Base-by-base conservation (phyloP, 1,140 invertebrate genomes). In the Pachypsylla venusta region DNA sequence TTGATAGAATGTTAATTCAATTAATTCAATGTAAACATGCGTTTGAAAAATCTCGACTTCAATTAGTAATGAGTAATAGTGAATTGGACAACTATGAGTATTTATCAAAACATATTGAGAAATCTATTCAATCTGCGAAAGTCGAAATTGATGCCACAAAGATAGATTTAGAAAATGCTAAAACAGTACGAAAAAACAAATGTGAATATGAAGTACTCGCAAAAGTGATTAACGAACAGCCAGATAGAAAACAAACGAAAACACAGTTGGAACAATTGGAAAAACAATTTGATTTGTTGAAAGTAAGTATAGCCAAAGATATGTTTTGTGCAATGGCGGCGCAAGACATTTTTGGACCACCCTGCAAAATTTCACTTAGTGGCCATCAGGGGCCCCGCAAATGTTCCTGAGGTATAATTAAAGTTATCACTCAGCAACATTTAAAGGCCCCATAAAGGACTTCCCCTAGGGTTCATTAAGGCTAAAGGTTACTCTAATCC, bases 191-290 rank as follows among this genome's bases (percentile, higher is more conserved):
- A 1, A 90, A 90, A 69, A 93, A 96, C 70, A 79, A 87, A 65
- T 83, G 89, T 74, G 91, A 95, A 67, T 96, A 95, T 74, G 91
- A 96, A 77, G 81, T 91, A 3, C 65, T 96, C 24, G 91, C 92
- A 0, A 87, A 89, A 72, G 80, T 93, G 2, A 95, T 96, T 62
- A 83, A 84, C 63, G 80, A 87, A 65, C 87, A 95, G 67, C 92
- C 93, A 0, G 89, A 93, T 68, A 78, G 92, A 67, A 82, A 84
- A 68, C 82, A 87, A 62, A 93, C 90, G 1, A 79, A 85, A 62
- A 74, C 81, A 61, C 83, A 87, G 64, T 73, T 93, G 1, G 75
- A 80, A 42, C 78, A 79, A 30, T 72, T 93, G 12, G 81, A 84
- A 66, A 80, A 81, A 62, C 88, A 93, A 68, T 71, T 94, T 25